A percentile compares a stretch with the other conserved stretches of the same genome.
Conservation (phyloP, 2,797 vertebrate species). For the Staurois parvus region DNA sequence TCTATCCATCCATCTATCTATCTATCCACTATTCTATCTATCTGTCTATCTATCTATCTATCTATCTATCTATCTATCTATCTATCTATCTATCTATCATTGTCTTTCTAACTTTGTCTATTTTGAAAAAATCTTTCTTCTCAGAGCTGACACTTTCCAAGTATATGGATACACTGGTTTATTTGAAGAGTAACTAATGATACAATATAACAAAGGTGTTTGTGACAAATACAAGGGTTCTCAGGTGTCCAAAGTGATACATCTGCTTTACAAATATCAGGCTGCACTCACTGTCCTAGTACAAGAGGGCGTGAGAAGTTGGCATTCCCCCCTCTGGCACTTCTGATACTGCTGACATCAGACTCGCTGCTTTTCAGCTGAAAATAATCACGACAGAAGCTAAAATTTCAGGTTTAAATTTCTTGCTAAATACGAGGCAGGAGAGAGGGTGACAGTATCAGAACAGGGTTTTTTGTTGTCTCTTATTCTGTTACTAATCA, state of each 20-base stretch:
- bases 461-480: conserved; percentile 68
- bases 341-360: conserved; percentile 36
- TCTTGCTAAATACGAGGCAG: conserved; percentile 63
- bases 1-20: no score
- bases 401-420: conserved; percentile 67
- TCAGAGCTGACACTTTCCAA: neutral
- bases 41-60: no score
- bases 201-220: conserved; percentile 23
- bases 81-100: no score
- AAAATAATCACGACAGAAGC: conserved; percentile 65
- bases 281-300: conserved; percentile 35
- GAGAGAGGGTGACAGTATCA: conserved; percentile 67
- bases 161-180: neutral
- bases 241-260: conserved; percentile 44
- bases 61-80: no score
- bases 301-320: conserved; percentile 61
- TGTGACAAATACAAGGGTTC: conserved; percentile 16
- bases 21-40: no score
- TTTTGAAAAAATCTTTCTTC: neutral
- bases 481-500: conserved; percentile 68
- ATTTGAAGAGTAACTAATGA: conserved; percentile 5
- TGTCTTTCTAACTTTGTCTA: neutral
- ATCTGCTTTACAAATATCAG: conserved; percentile 34
- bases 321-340: conserved; percentile 29
- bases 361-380: conserved; percentile 60